Evolutionary conservation across 2,888 invertebrate species (phyloP), one percentile per base, ranked within the genome.

Genomic region (Sinhomidia bicolor): DNA sequence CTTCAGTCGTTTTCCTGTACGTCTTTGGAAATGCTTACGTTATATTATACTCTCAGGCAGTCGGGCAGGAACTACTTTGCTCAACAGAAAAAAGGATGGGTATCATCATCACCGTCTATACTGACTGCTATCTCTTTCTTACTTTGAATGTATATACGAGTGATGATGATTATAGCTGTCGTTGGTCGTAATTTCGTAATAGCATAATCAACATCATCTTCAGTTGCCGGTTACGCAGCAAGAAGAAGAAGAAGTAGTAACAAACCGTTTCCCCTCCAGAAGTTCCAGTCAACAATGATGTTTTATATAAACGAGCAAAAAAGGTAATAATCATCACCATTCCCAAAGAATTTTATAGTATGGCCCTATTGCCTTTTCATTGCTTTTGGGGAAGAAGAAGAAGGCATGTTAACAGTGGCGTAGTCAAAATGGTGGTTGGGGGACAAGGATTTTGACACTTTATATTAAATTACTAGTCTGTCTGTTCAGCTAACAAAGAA

Each of bases 271-370:
- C n/a, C 71, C 5, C 4, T 44, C 44, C 71, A 36, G 54, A 36
- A 9, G 29, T 29, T 65, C 29, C n/a, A 10, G 12, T 47, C 36
- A 68, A 68, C 9, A n/a, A 29, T 17, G 17, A 20, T 44, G 71
- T 17, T 44, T 32, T 36, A n/a, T 44, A 9, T 41, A 36, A 5
- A 71, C 14, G 14, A 23, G 51, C 23, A 20, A n/a, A 7, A 26
- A 51, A 47, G 60, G 79, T 62, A 86, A 86, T 86, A 68, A 62
- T 86, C 86, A 86, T 79, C 57, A 80, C 80, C 85, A 85, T 44
- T 20, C 26, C 41, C 9, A 14, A 5, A 7, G 65, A 68, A n/a
- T 68, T 23, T 68, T 17, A 60, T 12, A 60, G 20, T 60, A 60
- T 60, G 9, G 51, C 4, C 57, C n/a, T 17, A 3, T 29, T 78